Base-by-base conservation (phyloP, 1,140 invertebrate species). In the Pygmarrhopalites habei region DNA sequence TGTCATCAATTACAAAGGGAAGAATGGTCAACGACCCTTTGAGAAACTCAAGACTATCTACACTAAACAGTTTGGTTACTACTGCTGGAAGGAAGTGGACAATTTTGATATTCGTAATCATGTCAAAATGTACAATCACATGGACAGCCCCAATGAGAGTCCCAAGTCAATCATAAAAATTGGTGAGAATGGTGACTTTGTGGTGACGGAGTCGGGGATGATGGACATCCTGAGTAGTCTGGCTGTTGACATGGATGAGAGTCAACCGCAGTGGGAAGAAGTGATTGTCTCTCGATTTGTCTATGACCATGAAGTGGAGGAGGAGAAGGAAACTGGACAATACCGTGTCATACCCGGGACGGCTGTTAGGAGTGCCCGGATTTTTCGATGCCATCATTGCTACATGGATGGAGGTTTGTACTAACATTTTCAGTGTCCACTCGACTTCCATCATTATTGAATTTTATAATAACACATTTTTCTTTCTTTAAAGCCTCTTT, bases 201-300 rank as follows among this genome's bases (percentile, higher is more conserved):
- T n/a, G n/a, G n/a, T n/a, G n/a, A 61, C 53, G 2, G 66, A 68
- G 23, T 52, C 58, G 1, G 46, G 67, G 17, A 21, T 70, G 1
- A 28, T 58, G 29, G 28, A 55, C 19, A 57, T 64, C 25, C 44
- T 67, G 10, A 51, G 57, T 0, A 25, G n/a, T 2, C 41, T 70
- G 32, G 30, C 26, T 17, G 23, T 58, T 5, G 68, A 70, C 21
- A 70, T 70, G 61, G 65, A 70, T 25, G 65, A 65, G 17, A 5
- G 23, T 1, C 62, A 64, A 26, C 68, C 68, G 0, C 68, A 70
- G 41, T 70, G 68, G 68, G 68, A 70, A 52, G 68, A 70, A 52
- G 30, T 66, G 0, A 64, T 70, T 12, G 62, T 70, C 39, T 60
- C 60, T 46, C 43, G 46, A 56, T 69, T 66, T 55, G 12, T 49